Percentiles rank a stretch among this genome's conserved stretches.
Evolutionary conservation across 2,113 vertebrate species (phyloP).

Genomic region (Psittacus erithacus): DNA sequence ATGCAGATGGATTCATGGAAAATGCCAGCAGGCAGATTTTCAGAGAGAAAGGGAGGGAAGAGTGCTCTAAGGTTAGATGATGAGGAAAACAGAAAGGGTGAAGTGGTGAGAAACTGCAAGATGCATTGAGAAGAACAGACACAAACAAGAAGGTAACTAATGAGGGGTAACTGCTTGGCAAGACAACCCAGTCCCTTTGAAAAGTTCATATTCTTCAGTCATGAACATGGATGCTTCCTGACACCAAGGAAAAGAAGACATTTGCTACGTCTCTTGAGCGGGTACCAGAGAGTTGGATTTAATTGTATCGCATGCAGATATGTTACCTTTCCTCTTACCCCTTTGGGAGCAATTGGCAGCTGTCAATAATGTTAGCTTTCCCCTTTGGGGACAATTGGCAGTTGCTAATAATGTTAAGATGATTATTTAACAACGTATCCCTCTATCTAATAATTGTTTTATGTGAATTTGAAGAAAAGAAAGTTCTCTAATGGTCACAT

Average conservation of each 20-base stretch:
- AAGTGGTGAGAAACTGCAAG: slow-evolving; percentile 28
- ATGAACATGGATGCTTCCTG: neutral
- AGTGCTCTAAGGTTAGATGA: slow-evolving; percentile 45
- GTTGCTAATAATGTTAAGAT: neutral
- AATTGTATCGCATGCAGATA: neutral
- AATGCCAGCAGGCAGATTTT: slow-evolving; percentile 63
- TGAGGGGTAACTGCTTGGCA: neutral
- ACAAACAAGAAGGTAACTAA: slow-evolving; percentile 42
- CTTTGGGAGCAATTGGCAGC: neutral
- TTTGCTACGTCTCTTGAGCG: neutral
- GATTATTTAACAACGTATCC: neutral
- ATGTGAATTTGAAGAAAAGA: neutral
- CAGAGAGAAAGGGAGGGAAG: slow-evolving; percentile 10
- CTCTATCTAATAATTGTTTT: neutral
- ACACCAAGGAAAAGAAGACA: neutral
- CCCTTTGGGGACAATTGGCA: neutral
- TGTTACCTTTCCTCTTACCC: neutral
- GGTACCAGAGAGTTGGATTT: neutral
- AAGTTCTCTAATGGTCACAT: neutral
- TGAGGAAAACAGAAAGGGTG: slow-evolving; percentile 45
- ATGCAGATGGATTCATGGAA: slow-evolving; percentile 76
- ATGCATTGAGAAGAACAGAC: slow-evolving; percentile 43
- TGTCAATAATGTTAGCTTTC: neutral
- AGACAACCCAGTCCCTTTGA: neutral
- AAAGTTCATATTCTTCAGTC: neutral